These are phyloP conservation scores for Stegostoma tigrinum DNA, from an alignment of 2,113 vertebrate genomes.

Conservation along the genomic window DNA sequence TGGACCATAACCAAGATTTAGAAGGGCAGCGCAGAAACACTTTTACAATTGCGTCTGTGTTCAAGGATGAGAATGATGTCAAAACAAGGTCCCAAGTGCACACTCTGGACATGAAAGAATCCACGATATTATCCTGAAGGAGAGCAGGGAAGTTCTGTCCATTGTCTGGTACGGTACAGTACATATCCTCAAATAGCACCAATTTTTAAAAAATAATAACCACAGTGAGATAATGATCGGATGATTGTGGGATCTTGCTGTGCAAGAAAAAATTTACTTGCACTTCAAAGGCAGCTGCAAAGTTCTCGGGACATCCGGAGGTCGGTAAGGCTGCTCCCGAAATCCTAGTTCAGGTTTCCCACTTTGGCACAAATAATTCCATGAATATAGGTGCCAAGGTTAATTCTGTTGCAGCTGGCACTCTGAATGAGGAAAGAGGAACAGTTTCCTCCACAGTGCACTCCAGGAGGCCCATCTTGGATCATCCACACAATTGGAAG, in stretches of 20 bases:
- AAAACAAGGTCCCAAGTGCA: no score
- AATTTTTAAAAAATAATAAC: neutral
- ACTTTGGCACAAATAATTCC: neutral
- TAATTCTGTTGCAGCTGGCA: neutral
- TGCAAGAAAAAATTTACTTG: neutral
- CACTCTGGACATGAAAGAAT: no score
- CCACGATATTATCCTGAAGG: no score
- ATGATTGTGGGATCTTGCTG: neutral
- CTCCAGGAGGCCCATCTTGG: neutral
- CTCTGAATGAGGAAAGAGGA: no score
- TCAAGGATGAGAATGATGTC: no score
- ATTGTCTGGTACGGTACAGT: neutral
- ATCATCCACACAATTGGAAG: no score
- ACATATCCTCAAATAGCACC: neutral
- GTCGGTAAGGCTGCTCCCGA: neutral
- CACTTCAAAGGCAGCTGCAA: neutral
- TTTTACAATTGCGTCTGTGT: no score
- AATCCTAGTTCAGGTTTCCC: neutral
- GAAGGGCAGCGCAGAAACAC: no score
- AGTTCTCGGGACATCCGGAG: neutral
- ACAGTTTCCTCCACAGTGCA: neutral
- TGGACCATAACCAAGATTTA: no score
- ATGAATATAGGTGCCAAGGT: neutral
- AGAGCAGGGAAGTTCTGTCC: neutral
- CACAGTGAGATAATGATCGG: neutral